phyloP scores from a whole-genome alignment of 2,888 invertebrate genomes.

The Amorpha juglandis region DNA sequence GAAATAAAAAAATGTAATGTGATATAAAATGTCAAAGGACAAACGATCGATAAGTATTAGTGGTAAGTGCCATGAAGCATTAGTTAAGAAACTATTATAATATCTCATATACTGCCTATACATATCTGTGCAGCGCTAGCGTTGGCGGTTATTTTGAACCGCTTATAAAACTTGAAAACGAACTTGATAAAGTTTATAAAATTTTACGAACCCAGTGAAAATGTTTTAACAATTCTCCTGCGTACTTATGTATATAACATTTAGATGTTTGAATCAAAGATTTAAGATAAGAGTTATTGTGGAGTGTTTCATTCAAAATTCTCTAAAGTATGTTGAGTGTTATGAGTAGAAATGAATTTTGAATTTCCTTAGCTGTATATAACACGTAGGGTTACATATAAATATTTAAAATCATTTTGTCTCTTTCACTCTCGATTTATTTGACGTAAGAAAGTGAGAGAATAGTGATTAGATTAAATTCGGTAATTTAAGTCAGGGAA shows the following conservation, averaged over 20 bases:
- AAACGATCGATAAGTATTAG: constrained; percentile 20
- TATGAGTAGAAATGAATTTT: background rate
- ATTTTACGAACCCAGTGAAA: constrained; percentile 1
- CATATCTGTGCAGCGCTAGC: constrained; percentile 1
- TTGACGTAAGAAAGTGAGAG: background rate
- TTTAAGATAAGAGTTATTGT: background rate
- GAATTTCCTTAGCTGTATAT: background rate
- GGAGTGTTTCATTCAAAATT: background rate
- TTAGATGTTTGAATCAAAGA: background rate
- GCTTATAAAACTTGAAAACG: no score
- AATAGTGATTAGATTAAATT: background rate
- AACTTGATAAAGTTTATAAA: no score
- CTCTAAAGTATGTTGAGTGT: background rate
- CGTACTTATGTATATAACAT: constrained; percentile 10
- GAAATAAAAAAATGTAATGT: constrained; percentile 31
- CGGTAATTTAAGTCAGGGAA: background rate
- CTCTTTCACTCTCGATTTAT: background rate
- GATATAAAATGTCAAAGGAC: constrained; percentile 21
- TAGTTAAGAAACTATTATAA: constrained; percentile 1
- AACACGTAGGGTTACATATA: background rate
- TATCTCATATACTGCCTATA: no score
- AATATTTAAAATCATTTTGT: background rate
- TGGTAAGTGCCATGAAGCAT: constrained; percentile 17
- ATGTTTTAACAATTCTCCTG: background rate
- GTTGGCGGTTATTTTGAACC: background rate